phyloP scores from a whole-genome alignment of 2,888 invertebrate genomes.

The Drosophila melanosoma region DNA sequence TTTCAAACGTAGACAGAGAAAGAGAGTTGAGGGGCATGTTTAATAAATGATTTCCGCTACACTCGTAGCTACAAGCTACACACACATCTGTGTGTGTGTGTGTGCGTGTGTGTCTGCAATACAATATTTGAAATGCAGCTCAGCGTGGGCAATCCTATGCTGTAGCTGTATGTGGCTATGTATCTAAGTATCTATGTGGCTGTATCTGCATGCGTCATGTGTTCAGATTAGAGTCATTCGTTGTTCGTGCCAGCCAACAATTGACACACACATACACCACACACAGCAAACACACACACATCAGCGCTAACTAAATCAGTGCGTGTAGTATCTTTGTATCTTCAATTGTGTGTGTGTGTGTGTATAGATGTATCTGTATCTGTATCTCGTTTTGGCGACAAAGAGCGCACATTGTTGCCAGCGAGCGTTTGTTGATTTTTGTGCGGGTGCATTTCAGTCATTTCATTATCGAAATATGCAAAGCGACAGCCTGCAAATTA shows the following conservation, averaged over 20 bases:
- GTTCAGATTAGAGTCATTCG: conserved; percentile 68
- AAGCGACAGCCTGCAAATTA: conserved; percentile 67
- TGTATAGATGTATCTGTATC: conserved; percentile 17
- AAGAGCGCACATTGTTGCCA: conserved; percentile 69
- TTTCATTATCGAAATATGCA: conserved; percentile 72
- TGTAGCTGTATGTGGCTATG: conserved; percentile 11
- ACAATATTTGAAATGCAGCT: conserved; percentile 56
- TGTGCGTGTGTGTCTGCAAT: background rate
- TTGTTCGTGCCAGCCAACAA: conserved; percentile 72
- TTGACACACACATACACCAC: conserved; percentile 36
- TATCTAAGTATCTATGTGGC: conserved; percentile 28
- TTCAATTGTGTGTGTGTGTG: background rate
- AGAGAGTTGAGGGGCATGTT: conserved; percentile 43
- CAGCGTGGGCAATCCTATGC: conserved; percentile 35
- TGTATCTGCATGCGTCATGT: conserved; percentile 62
- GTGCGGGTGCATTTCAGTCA: conserved; percentile 78
- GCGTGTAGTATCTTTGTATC: conserved; percentile 50
- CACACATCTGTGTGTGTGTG: background rate
- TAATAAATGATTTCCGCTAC: conserved; percentile 77
- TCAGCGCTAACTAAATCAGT: conserved; percentile 52
- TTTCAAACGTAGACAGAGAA: background rate
- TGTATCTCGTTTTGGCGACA: conserved; percentile 48
- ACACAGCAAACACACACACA: background rate
- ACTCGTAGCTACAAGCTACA: conserved; percentile 31
- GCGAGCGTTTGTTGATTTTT: conserved; percentile 42